Evolutionary conservation across 2,113 vertebrate species (phyloP).

Genomic region (Stomatorhinus ivindoensis): DNA sequence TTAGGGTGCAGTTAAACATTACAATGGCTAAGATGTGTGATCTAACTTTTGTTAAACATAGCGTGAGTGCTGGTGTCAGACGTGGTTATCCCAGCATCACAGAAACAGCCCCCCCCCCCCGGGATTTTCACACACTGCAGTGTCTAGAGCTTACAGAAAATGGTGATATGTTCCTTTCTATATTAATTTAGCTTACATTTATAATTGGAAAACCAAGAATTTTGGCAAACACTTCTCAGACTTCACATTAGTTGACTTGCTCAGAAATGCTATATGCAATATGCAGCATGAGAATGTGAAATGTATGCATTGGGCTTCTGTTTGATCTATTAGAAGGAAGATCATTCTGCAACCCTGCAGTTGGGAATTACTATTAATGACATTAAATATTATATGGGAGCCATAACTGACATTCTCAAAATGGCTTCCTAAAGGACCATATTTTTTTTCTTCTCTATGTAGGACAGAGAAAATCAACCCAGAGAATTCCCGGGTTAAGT

Average conservation of each 20-base stretch:
- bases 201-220: background rate
- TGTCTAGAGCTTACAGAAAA: background rate
- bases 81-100: background rate
- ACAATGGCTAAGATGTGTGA: background rate
- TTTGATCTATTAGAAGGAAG: background rate
- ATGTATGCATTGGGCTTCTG: background rate
- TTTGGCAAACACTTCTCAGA: background rate
- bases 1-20: background rate
- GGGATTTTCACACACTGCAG: background rate
- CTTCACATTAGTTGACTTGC: background rate
- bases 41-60: background rate
- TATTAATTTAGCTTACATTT: background rate
- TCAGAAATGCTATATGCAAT: background rate
- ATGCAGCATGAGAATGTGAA: background rate
- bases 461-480: background rate
- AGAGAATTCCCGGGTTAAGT: background rate
- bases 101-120: background rate
- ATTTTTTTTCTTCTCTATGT: background rate
- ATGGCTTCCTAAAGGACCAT: background rate
- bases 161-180: background rate
- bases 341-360: background rate
- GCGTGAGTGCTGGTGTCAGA: background rate
- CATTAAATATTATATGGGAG: background rate
- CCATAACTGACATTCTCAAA: background rate
- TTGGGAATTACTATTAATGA: background rate